phyloP scores from a whole-genome alignment of 2,888 invertebrate genomes.

The Pristionchus exspectatus region DNA sequence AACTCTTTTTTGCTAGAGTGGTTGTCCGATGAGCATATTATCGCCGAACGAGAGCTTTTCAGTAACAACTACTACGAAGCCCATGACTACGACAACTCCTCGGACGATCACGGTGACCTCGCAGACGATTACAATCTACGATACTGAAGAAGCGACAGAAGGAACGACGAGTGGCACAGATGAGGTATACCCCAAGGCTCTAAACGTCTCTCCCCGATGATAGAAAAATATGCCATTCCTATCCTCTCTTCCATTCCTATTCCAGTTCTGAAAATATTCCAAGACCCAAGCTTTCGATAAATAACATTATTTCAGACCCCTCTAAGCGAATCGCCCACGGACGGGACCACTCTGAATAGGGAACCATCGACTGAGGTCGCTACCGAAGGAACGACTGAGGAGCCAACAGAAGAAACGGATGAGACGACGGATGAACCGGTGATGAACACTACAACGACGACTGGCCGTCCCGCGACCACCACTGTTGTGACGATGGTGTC shows the following conservation, averaged over 20 bases:
- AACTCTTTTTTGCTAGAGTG: neutral
- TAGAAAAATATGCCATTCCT: no score
- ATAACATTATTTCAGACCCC: neutral
- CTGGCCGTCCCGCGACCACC: neutral
- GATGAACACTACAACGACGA: neutral
- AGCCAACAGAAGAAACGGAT: neutral
- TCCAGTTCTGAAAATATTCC: no score
- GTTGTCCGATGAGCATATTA: neutral
- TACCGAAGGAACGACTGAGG: neutral
- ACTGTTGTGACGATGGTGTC: neutral
- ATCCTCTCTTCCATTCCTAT: no score
- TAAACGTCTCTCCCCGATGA: no score
- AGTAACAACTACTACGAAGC: neutral
- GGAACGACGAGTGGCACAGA: neutral
- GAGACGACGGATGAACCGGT: neutral
- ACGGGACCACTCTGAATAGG: neutral
- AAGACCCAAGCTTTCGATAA: no score
- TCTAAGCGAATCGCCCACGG: neutral
- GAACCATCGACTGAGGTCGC: conserved; percentile 4
- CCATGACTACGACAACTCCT: neutral
- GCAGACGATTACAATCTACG: conserved; percentile 28
- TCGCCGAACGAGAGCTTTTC: neutral
- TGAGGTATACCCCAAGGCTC: no score
- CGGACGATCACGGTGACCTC: conserved; percentile 30
- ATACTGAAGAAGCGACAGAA: conserved; percentile 22